Evolutionary conservation across 1,140 invertebrate genomes (phyloP), one percentile per base, ranked within the genome.

Genomic region (Oscheius sp.): DNA sequence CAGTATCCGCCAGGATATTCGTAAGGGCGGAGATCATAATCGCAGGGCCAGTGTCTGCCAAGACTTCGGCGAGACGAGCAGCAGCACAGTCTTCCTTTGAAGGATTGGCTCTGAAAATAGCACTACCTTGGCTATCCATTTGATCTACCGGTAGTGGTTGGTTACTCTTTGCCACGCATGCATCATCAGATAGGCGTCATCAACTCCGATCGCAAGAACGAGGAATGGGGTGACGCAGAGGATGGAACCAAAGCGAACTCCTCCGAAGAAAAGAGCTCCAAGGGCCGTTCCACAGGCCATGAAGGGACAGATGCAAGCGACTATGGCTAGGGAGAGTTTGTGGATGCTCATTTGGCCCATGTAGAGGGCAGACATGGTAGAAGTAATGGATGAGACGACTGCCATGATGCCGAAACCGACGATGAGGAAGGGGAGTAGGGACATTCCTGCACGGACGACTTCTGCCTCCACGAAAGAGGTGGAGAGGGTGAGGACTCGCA

Each of bases 391-490:
- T 2, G 74, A 71, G 36, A 79, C 79, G 15, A 67, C 36, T 13
- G 63, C 68, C 78, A 79, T 79, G 18, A 80, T 71, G 3, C 63
- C 64, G 63, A 79, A 79, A 10, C 78, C 78, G 45, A 77, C 73
- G 0, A 72, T 38, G 18, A 79, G 55, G 28, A 77, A 78, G 1
- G 78, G 78, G n/a, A 78, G 73, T 34, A 79, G 45, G 42, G 66
- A 55, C 49, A 79, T 52, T 31, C 78, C 78, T 28, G 67, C 72
- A 18, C 74, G 52, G 18, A 78, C 71, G 10, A 79, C 71, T 70
- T 79, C 78, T 36, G 78, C 46, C 67, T 76, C 64, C 15, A 80
- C 75, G 28, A 64, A 76, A 18, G 72, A 59, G 0, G 71, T 63
- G n/a, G 74, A 75, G 13, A 79, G 42, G 34, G 71, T 69, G 1